Conservation (phyloP, 1,140 invertebrate species). For the Zophobas morio region DNA sequence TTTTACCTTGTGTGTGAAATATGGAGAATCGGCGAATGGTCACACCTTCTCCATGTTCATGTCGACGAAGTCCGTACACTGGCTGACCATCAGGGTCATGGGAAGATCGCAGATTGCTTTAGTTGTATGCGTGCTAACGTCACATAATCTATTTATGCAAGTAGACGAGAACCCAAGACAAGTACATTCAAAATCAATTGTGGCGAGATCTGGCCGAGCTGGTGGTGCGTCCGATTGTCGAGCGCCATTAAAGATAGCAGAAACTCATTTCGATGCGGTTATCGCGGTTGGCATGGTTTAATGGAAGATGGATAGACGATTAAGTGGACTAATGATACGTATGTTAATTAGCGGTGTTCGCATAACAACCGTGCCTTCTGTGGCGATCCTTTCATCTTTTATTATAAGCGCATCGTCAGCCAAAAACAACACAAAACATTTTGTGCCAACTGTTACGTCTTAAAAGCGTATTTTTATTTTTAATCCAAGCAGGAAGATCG, state of each 20-base stretch:
- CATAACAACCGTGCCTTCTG: constrained; percentile 39
- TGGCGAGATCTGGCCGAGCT: not conserved
- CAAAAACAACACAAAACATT: constrained; percentile 39
- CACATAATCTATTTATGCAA: constrained; percentile 40
- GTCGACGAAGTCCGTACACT: constrained; percentile 9
- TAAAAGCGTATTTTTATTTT: constrained; percentile 23
- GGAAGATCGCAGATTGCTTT: constrained; percentile 38
- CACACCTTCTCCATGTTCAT: constrained; percentile 43
- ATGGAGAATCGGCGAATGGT: constrained; percentile 40
- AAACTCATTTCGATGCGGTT: constrained; percentile 27
- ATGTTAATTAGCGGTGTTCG: constrained; percentile 42
- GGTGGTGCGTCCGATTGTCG: not conserved
- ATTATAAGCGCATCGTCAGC: constrained; percentile 31
- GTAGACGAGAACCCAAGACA: constrained; percentile 13
- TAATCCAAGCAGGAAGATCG: constrained; percentile 23
- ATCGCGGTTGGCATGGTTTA: constrained; percentile 25
- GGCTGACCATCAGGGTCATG: constrained; percentile 44
- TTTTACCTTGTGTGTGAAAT: constrained; percentile 39
- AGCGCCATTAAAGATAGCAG: constrained; percentile 3
- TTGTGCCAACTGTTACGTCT: constrained; percentile 41
- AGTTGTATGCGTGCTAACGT: constrained; percentile 15
- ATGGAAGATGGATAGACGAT: constrained; percentile 34
- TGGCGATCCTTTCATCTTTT: constrained; percentile 38
- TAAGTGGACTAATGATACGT: constrained; percentile 38
- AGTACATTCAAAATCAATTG: constrained; percentile 29